Percentiles rank a stretch among this genome's conserved stretches.
Conservation (phyloP, 2,797 vertebrate species). For the Molothrus aeneus region DNA sequence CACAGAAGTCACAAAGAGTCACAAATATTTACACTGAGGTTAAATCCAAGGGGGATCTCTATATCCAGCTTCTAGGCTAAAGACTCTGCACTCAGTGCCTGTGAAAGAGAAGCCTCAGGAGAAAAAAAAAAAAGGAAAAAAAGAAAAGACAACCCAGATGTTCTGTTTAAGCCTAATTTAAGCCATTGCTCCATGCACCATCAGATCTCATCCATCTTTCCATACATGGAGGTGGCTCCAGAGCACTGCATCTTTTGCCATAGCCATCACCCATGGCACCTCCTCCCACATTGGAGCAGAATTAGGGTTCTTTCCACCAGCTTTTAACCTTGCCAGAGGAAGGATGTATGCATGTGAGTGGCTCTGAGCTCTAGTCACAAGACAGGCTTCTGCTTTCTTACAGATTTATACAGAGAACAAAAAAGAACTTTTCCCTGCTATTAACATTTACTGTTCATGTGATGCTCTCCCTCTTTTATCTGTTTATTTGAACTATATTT, state of each 20-base stretch:
- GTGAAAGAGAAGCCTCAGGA: not conserved
- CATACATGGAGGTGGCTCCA: not conserved
- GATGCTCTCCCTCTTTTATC: not conserved
- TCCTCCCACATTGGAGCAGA: not conserved
- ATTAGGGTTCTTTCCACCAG: not conserved
- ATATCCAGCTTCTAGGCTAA: not conserved
- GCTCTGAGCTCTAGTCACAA: not conserved
- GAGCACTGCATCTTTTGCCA: not conserved
- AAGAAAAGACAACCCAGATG: not conserved
- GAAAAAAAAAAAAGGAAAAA: not conserved
- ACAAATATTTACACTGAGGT: not conserved
- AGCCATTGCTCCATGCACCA: not conserved
- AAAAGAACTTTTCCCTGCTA: not conserved
- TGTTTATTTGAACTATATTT: not conserved
- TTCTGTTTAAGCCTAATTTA: not conserved
- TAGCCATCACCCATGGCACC: not conserved
- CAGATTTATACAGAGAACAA: not conserved
- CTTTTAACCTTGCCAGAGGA: not conserved
- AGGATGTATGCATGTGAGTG: not conserved
- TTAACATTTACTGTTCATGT: not conserved
- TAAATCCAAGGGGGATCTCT: not conserved
- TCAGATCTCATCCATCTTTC: not conserved
- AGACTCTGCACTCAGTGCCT: not conserved
- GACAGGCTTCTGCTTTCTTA: not conserved
- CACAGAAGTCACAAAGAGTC: not conserved